Base-by-base conservation (phyloP, 2,888 invertebrate species). In the Shargacucullia verbasci region DNA sequence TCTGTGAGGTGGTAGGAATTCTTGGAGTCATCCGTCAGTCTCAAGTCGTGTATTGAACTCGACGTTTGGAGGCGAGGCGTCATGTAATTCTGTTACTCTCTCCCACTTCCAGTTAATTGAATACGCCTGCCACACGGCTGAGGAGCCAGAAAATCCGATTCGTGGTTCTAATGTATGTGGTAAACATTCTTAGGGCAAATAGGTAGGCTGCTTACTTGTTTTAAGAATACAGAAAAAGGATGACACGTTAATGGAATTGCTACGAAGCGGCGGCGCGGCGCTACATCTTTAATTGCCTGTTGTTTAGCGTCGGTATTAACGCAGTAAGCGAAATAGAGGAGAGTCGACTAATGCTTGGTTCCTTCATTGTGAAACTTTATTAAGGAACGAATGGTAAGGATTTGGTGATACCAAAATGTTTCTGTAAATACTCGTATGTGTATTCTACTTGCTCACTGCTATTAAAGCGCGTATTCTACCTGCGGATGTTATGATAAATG, bases 21-120 rank as follows among this genome's bases (percentile, higher is more conserved):
- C 74, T 77, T 57, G 44, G 57, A 80, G 62, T 73, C 79, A 80
- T 82, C 74, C 65, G 76, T 83, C 84, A 83, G 77, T 78, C 69
- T 63, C 54, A 58, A 55, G 62, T 66, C 46, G 59, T 62, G 72
- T 81, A 81, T 82, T 78, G 77, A 75, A 54, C 67, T 59, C 62
- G 76, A 69, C 78, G 67, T 64, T 65, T 52, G 57, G 61, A 70
- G 72, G 60, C 68, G 69, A 72, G 70, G 74, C 77, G 70, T 78
- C 77, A 76, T 76, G 78, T 80, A 85, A 85, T 81, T 75, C 70
- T 73, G 80, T 83, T 83, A 84, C 77, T 65, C 71, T 70, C 76
- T 60, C 72, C 73, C 73, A 79, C 78, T 77, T 78, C 64, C 68
- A 70, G 72, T 76, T 85, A 86, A 85, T 85, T 84, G 84, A 82